Conservation (phyloP, 2,113 vertebrate genomes). For the Astur gentilis region DNA sequence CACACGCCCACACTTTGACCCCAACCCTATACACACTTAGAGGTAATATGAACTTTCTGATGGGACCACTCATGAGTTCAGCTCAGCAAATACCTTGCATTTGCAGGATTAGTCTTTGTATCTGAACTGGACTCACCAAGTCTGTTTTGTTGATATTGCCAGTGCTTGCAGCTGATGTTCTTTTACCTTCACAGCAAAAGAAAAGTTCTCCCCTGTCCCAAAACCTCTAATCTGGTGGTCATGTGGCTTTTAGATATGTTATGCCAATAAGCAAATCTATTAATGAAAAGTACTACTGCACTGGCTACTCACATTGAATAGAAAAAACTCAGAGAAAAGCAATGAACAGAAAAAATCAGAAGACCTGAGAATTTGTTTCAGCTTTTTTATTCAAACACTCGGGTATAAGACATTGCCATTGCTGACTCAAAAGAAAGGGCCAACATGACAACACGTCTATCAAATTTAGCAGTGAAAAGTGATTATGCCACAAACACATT, state of each 20-base stretch:
- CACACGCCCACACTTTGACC: not conserved
- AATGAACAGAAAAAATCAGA: not conserved
- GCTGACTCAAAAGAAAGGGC: not conserved
- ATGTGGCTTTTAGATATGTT: not conserved
- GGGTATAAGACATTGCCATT: not conserved
- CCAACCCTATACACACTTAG: not conserved
- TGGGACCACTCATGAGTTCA: not conserved
- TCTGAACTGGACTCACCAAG: not conserved
- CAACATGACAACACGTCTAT: not conserved
- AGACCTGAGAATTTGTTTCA: not conserved
- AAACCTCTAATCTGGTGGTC: not conserved
- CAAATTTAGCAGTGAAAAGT: not conserved
- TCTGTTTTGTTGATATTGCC: not conserved
- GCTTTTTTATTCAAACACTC: not conserved
- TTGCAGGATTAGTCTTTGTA: not conserved
- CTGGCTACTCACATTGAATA: not conserved
- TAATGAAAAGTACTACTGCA: not conserved
- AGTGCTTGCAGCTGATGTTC: not conserved
- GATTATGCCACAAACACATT: not conserved
- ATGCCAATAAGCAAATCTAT: not conserved
- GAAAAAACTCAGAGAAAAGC: not conserved
- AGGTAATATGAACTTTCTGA: not conserved
- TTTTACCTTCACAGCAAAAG: not conserved
- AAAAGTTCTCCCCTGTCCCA: not conserved
- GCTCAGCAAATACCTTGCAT: not conserved